Evolutionary conservation across 2,113 vertebrate genomes (phyloP).

Genomic region (Planiliza haematocheilus): DNA sequence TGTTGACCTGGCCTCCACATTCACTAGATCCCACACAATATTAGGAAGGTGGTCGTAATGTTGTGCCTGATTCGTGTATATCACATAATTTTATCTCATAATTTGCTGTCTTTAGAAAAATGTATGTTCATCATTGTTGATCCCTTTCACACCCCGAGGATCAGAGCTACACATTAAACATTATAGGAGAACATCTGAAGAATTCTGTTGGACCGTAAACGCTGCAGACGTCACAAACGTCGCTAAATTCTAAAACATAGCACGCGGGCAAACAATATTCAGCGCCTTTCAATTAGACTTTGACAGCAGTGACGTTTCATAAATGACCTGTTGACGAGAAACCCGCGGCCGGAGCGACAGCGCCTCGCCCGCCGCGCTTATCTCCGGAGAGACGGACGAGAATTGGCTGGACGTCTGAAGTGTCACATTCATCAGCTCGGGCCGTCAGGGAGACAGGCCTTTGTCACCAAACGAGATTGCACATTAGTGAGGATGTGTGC

Average conservation of each 20-base stretch:
- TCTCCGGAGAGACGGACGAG: constrained; percentile 49
- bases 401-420: constrained; percentile 57
- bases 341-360: not conserved
- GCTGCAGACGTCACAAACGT: not conserved
- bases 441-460: constrained; percentile 43
- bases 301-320: constrained; percentile 14
- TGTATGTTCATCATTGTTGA: too few relatives aligned
- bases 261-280: not conserved
- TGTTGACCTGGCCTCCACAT: too few relatives aligned
- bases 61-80: too few relatives aligned
- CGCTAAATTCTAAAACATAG: not conserved
- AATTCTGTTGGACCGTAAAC: too few relatives aligned
- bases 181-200: too few relatives aligned
- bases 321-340: constrained; percentile 31
- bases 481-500: constrained; percentile 48
- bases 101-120: too few relatives aligned
- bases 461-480: constrained; percentile 63
- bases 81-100: too few relatives aligned
- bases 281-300: constrained; percentile 12
- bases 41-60: too few relatives aligned
- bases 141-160: too few relatives aligned
- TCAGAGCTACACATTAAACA: too few relatives aligned
- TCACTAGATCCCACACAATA: too few relatives aligned
- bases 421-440: constrained; percentile 62
- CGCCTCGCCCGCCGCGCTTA: not conserved